Evolutionary conservation across 2,797 vertebrate genomes (phyloP), one percentile per base, ranked within the genome.

Genomic region (Spinus pinus): DNA sequence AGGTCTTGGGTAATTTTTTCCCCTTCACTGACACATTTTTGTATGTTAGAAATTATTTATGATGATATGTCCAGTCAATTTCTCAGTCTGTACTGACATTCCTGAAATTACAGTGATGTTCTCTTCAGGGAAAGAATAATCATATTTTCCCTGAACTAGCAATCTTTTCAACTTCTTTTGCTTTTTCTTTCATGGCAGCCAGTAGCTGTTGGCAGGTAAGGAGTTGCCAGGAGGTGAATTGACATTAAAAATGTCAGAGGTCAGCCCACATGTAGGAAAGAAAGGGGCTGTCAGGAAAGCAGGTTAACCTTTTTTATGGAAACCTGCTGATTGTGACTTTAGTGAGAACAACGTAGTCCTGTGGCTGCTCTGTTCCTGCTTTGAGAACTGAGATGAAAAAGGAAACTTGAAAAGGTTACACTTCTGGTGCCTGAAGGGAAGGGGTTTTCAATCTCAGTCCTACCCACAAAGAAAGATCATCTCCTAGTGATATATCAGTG

Each of bases 191-290:
- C 46, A 75, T 28, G 27, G 60, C 60, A 72, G 22, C 47, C 51
- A 96, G 73, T 88, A 92, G 81, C 50, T 90, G 81, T 81, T 96
- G 89, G 74, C 92, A 94, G 74, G 82, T 96, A 46, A 92, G 78
- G 88, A 96, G 94, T 24, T 95, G 54, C 90, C 69, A 47, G 86
- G 79, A 93, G 93, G 74, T 89, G 74, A 94, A 92, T 67, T 95
- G 93, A 73, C 92, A 88, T 93, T 75, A 88, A 67, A 89, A 94
- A 95, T 94, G 79, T 88, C 79, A 88, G 72, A 91, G 90, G 91
- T 96, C 90, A 93, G 24, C 54, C 60, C 41, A 62, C 1, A 1
- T 51, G 54, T 70, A 81, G 74, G 61, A 89, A 93, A 86, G 75
- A 88, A 89, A 79, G 75, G 72, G 65, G 23, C 66, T 90, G 54